Conservation (phyloP, 2,888 invertebrate genomes). For the Amitus sp. region DNA sequence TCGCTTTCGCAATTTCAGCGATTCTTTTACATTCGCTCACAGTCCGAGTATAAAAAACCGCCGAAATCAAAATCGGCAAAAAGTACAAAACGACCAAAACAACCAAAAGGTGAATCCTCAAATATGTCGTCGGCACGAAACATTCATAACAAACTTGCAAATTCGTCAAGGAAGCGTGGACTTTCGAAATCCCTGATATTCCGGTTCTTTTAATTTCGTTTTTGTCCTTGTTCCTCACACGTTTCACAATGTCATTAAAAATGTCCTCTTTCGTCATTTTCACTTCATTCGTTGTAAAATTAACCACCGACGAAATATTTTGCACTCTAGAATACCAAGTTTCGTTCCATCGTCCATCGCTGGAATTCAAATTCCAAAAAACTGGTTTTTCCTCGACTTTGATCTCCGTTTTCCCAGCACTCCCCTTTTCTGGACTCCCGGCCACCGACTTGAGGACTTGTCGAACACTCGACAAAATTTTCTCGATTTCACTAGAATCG, state of each 20-base stretch:
- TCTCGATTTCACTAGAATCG: conserved; percentile 40
- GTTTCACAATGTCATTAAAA: conserved; percentile 48
- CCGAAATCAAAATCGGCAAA: conserved; percentile 25
- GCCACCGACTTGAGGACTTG: conserved; percentile 44
- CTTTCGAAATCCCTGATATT: background rate
- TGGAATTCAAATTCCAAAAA: background rate
- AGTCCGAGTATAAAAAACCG: conserved; percentile 22
- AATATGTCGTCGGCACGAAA: conserved; percentile 48
- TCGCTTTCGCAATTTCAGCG: conserved; percentile 6
- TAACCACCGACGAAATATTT: background rate
- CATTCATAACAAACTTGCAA: conserved; percentile 43
- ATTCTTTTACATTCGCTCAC: conserved; percentile 28
- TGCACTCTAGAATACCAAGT: background rate
- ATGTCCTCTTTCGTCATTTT: conserved; percentile 42
- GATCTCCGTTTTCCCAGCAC: background rate
- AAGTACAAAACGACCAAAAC: conserved; percentile 49
- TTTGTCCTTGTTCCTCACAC: conserved; percentile 22
- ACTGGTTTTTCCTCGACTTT: background rate
- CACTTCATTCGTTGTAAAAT: too few species aligned
- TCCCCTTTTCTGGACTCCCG: conserved; percentile 18
- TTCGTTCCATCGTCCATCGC: background rate
- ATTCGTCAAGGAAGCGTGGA: background rate
- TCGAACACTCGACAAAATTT: conserved; percentile 49
- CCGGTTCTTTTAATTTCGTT: conserved; percentile 14
- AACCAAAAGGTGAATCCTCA: conserved; percentile 53